phyloP scores from a whole-genome alignment of 1,140 invertebrate species.

The Aphelenchoides fujianensis region DNA sequence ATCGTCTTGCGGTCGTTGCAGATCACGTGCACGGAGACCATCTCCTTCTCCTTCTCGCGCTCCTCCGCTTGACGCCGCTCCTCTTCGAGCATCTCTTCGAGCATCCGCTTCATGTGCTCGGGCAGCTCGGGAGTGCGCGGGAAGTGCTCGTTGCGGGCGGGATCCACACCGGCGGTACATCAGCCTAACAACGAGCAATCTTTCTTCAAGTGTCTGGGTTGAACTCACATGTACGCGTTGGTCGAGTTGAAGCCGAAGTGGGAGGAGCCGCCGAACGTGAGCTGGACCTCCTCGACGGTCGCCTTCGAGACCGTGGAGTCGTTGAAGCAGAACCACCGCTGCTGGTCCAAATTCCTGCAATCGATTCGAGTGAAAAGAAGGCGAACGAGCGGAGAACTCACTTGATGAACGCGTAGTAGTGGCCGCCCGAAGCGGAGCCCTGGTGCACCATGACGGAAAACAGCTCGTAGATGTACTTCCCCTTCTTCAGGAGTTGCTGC shows the following conservation, averaged over 20 bases:
- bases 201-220: conserved; percentile 69
- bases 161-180: conserved; percentile 46
- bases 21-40: conserved; percentile 66
- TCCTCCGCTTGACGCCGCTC: conserved; percentile 71
- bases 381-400: conserved; percentile 65
- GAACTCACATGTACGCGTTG: conserved; percentile 78
- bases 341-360: conserved; percentile 66
- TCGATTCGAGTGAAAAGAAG: background rate
- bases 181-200: conserved; percentile 71
- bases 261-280: conserved; percentile 76
- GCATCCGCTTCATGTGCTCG: conserved; percentile 61
- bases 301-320: conserved; percentile 66
- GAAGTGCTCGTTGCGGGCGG: conserved; percentile 38
- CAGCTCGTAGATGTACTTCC: conserved; percentile 79
- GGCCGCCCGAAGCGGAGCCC: conserved; percentile 82
- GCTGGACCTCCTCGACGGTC: conserved; percentile 73
- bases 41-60: conserved; percentile 68
- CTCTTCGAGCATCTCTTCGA: conserved; percentile 69
- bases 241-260: conserved; percentile 71
- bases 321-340: conserved; percentile 69
- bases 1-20: conserved; percentile 17
- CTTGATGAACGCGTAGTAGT: conserved; percentile 90
- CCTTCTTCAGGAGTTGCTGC: conserved; percentile 62
- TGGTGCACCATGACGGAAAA: conserved; percentile 91
- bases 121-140: conserved; percentile 44